Percentiles rank a stretch among this genome's conserved stretches.
phyloP scores from a whole-genome alignment of 2,797 vertebrate genomes.

The Syngnathus rostellatus region DNA sequence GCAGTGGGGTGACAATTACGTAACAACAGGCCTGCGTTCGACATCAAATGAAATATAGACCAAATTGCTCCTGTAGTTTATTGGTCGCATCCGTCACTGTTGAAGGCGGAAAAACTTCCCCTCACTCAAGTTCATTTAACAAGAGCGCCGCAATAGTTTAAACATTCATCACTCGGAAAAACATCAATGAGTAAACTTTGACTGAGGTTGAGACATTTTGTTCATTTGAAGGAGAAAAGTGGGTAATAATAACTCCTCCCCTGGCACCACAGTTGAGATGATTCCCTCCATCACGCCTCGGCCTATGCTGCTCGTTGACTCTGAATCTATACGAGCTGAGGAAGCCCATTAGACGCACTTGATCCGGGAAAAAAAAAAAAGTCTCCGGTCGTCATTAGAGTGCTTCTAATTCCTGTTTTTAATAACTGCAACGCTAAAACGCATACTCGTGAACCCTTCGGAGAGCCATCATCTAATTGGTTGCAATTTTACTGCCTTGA shows the following conservation, averaged over 20 bases:
- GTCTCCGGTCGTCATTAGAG: background rate
- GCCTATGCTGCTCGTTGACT: background rate
- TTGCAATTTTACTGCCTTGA: background rate
- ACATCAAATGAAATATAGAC: background rate
- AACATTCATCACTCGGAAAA: background rate
- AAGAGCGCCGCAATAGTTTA: background rate
- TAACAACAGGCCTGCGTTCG: background rate
- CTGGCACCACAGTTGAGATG: background rate
- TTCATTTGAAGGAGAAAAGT: background rate
- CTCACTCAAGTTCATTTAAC: background rate
- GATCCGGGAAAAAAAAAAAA: background rate
- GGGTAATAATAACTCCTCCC: background rate
- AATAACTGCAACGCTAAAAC: background rate
- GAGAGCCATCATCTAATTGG: background rate
- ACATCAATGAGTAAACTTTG: slow-evolving; percentile 1
- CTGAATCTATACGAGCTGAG: background rate
- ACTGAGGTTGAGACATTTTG: background rate
- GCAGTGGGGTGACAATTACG: slow-evolving; percentile 7
- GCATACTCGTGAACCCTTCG: background rate
- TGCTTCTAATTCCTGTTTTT: background rate
- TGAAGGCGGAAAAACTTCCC: background rate
- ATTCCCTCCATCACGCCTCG: slow-evolving; percentile 1
- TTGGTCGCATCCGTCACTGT: background rate
- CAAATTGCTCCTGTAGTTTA: background rate
- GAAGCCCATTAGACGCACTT: background rate